Base-by-base conservation (phyloP, 2,113 vertebrate species). In the Myotis brandtii region DNA sequence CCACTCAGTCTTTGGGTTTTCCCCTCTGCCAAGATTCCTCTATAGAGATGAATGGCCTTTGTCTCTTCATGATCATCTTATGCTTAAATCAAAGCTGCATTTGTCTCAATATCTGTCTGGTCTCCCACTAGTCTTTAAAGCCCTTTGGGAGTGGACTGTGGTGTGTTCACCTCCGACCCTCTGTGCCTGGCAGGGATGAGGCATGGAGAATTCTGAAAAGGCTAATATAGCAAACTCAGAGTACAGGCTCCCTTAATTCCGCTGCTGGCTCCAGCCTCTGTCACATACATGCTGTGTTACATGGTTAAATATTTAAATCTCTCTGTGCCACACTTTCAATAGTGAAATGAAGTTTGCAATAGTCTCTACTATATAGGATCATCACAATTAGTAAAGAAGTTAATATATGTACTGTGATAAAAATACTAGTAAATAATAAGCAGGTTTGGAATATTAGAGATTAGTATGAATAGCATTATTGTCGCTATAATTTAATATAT, bases 261-360 rank as follows among this genome's bases (percentile, higher is more conserved):
- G 8, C 1, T 37, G 9, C 8, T 16, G 9, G 10, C 2, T 37
- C 43, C 16, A 50, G 23, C 1, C 20, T 73, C 62, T 9, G 1
- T 4, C n/a, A 86, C 16, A n/a, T 56, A 13, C 9, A 46, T 14
- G 12, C 54, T 56, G 3, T 30, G 21, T 50, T 54, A 79, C 1
- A 43, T 64, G 43, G 8, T 77, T 12, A 18, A 62, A 79, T 75
- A 4, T 69, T 20, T 59, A 87, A 75, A 32, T 21, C 2, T 85
- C 14, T 80, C 5, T 20, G 4, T 70, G n/a, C 34, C 16, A 50
- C 16, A 43, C 11, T 76, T 83, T 85, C 21, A 89, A 5, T 0
- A 89, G 30, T 59, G 69, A 92, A 79, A 69, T 40, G 4, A 16
- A 73, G 56, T 56, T 83, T 54, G 8, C 9, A 34, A 0, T 11